Evolutionary conservation across 2,797 vertebrate species (phyloP), one percentile per base, ranked within the genome.

Genomic region (Esox lucius): DNA sequence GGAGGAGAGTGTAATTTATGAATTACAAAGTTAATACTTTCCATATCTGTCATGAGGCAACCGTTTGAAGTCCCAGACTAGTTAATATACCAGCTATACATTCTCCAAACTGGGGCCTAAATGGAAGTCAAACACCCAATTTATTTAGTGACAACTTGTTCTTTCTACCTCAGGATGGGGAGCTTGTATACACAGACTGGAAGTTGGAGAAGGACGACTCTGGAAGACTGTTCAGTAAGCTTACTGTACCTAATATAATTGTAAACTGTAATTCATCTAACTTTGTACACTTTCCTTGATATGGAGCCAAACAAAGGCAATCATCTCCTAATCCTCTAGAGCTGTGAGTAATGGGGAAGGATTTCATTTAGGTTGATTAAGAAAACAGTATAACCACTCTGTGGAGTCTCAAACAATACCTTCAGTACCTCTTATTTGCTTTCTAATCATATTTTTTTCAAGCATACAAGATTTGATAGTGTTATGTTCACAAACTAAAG

Each of bases 161-260:
- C 31, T 49, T 17, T 26, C 24, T 8, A 49, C 46, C 81, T 83
- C 83, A 99, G 98, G 94, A 96, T 73, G 97, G 97, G n/a, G 96
- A 96, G 86, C 78, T 99, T 65, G 42, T 97, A 85, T 97, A 94
- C 86, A 93, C 92, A 24, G 91, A 96, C 85, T 99, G 97, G 97
- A 96, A 93, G 91, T 79, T 95, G 87, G 94, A 92, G 86, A 95
- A 83, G 67, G 94, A 96, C 12, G 90, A 95, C 22, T 90, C 91
- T 0, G 94, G 92, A 82, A 92, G 87, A 79, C 68, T 93, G 22
- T 81, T 88, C 73, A 87, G 96, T 98, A 91, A 93, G 96, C 31
- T 68, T n/a, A 56, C 15, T 12, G 26, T 62, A 62, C 1, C 13
- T 24, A 22, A 62, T 53, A 53, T 19, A 53, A 7, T 53, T 11